Conservation (phyloP, 2,797 vertebrate genomes). For the Capromys pilorides region DNA sequence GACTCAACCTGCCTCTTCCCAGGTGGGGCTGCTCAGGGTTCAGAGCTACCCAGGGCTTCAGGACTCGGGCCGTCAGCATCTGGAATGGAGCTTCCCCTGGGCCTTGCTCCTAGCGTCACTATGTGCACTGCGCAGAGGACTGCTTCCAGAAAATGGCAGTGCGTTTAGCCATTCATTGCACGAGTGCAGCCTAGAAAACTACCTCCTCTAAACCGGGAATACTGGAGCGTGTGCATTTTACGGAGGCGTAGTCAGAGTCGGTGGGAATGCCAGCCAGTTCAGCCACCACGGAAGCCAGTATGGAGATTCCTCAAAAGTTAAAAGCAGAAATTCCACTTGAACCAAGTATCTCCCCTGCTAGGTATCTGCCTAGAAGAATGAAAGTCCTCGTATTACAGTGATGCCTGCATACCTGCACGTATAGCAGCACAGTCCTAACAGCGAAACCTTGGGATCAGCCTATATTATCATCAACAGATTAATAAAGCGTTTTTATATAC, state of each 20-base stretch:
- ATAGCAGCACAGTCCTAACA: neutral
- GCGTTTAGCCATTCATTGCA: neutral
- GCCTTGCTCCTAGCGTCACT: neutral
- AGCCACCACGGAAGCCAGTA: neutral
- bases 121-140: neutral
- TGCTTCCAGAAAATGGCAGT: neutral
- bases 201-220: neutral
- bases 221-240: neutral
- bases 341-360: neutral
- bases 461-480: neutral
- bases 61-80: neutral
- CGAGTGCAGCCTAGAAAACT: neutral
- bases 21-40: neutral
- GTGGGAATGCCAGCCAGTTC: neutral
- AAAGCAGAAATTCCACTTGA: neutral
- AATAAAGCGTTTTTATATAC: neutral
- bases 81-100: neutral
- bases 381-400: neutral
- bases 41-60: conserved; percentile 13
- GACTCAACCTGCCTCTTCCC: neutral
- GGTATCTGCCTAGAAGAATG: neutral
- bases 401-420: neutral
- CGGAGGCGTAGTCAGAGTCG: neutral
- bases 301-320: neutral
- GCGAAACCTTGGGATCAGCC: neutral